A percentile compares a stretch with the other conserved stretches of the same genome.
These are phyloP conservation scores for Microtus montanus DNA, from an alignment of 2,113 vertebrate species.

Conservation along the genomic window DNA sequence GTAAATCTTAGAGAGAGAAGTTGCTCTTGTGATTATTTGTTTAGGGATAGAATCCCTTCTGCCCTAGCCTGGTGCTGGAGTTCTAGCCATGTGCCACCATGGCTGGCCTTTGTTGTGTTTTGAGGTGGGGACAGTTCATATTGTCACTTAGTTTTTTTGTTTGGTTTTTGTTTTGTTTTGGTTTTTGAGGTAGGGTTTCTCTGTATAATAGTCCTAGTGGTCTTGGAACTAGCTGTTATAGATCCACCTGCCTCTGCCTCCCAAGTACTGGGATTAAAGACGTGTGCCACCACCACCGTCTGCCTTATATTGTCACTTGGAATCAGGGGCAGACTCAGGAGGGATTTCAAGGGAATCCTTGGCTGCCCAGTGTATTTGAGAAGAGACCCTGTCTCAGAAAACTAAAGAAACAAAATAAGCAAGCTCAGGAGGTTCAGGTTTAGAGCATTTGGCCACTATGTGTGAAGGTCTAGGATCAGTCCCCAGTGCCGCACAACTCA, in stretches of 20 bases:
- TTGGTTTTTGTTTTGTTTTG: no score
- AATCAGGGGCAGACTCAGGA: neutral
- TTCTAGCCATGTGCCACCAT: neutral
- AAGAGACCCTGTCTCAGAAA: neutral
- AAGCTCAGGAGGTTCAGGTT: neutral
- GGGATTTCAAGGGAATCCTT: neutral
- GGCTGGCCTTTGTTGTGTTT: neutral
- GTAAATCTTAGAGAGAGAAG: no score
- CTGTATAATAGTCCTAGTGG: no score
- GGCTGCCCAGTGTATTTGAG: neutral
- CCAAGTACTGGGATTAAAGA: no score
- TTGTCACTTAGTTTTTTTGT: neutral
- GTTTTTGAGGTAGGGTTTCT: no score
- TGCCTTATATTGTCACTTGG: neutral
- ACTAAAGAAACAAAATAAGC: neutral
- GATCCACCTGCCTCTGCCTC: no score
- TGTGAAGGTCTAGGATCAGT: neutral
- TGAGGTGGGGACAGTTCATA: neutral
- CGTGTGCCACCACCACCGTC: no score
- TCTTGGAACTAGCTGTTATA: no score
- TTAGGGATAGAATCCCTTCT: neutral
- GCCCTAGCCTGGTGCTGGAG: neutral
- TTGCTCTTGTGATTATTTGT: neutral
- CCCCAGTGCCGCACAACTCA: neutral
- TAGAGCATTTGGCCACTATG: neutral